Percentiles rank a stretch among this genome's conserved stretches.
These are phyloP conservation scores for Engraulis encrasicolus DNA, from an alignment of 2,113 vertebrate genomes.

Conservation along the genomic window DNA sequence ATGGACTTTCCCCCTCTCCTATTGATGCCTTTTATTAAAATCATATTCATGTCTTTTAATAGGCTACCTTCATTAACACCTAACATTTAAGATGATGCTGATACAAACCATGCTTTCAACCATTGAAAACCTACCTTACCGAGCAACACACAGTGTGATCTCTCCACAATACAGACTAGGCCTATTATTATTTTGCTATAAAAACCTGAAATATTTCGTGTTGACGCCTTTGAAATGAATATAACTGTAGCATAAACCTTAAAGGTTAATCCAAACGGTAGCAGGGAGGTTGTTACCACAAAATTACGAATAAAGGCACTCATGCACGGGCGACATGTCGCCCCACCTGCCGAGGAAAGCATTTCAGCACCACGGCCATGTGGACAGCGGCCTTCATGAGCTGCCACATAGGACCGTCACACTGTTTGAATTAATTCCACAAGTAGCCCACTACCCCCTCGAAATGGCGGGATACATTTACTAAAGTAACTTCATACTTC, in stretches of 20 bases:
- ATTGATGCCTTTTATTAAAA: neutral
- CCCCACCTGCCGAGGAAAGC: neutral
- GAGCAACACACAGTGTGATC: neutral
- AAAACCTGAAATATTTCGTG: neutral
- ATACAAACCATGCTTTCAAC: neutral
- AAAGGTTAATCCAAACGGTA: neutral
- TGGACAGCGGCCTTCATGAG: conserved; percentile 33
- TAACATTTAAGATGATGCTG: neutral
- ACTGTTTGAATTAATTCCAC: neutral
- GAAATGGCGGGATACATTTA: neutral
- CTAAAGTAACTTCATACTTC: neutral
- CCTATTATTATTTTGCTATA: neutral
- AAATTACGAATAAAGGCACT: neutral
- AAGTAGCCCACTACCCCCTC: neutral
- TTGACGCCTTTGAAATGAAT: neutral
- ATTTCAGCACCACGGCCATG: conserved; percentile 39
- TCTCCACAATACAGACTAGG: neutral
- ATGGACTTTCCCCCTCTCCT: neutral
- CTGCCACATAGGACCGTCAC: neutral
- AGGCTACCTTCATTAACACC: too few relatives aligned
- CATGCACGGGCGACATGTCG: neutral
- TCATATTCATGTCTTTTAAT: neutral
- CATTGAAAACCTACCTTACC: neutral
- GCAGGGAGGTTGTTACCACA: neutral
- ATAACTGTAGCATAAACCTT: neutral